Evolutionary conservation across 2,797 vertebrate species (phyloP).

Genomic region (Erpetoichthys calabaricus): DNA sequence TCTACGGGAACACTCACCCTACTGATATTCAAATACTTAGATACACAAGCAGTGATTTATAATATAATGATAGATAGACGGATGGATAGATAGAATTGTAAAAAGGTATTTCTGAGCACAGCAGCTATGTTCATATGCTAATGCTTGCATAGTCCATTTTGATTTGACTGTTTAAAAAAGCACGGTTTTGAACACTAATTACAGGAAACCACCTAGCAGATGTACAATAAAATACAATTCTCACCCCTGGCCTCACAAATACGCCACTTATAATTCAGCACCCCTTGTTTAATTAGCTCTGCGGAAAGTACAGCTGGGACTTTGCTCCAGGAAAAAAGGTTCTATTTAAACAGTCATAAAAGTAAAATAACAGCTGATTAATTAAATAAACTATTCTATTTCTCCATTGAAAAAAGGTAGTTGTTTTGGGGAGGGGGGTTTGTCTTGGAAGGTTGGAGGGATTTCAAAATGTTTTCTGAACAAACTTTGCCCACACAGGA

Average conservation of each 20-base stretch:
- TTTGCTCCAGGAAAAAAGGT: constrained; percentile 13
- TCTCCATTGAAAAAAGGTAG: constrained; percentile 6
- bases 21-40: no score
- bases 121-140: no score
- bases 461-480: constrained; percentile 23
- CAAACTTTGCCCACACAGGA: constrained; percentile 9
- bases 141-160: no score
- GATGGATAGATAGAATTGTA: no score
- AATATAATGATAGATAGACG: no score
- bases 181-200: no score
- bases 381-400: constrained; percentile 14
- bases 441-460: constrained; percentile 1
- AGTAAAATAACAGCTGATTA: constrained; percentile 2
- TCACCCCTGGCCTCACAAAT: background rate
- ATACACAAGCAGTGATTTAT: no score
- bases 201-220: no score
- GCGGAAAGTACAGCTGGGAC: constrained; percentile 23
- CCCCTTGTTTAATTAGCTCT: constrained; percentile 27
- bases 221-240: background rate
- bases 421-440: no score
- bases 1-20: no score
- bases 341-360: constrained; percentile 3
- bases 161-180: no score
- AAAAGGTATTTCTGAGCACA: no score
- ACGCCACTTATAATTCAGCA: constrained; percentile 15